Percentiles rank a stretch among this genome's conserved stretches.
phyloP scores from a whole-genome alignment of 2,888 invertebrate genomes.

The Camptogramma bilineatum region DNA sequence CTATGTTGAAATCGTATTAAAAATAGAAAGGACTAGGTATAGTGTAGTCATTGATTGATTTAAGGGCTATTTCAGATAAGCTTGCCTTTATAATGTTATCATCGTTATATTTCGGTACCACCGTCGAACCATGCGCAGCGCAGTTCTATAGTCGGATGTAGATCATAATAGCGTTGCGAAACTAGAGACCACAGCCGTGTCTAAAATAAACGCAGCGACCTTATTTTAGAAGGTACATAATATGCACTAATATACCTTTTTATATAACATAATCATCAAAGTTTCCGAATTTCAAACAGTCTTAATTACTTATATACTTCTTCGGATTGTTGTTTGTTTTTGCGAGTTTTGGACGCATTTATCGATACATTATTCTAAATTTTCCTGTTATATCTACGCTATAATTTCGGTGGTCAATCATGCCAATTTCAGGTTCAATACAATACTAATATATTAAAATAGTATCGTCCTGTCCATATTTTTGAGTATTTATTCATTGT shows the following conservation, averaged over 20 bases:
- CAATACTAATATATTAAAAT: background rate
- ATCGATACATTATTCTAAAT: background rate
- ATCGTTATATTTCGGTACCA: conserved; percentile 8
- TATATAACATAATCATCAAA: background rate
- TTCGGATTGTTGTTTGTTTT: background rate
- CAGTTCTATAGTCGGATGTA: conserved; percentile 19
- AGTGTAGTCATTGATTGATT: background rate
- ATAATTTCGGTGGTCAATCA: background rate
- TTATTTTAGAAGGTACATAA: no score
- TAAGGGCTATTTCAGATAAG: conserved; percentile 12
- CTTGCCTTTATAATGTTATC: conserved; percentile 1
- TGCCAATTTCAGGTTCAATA: background rate
- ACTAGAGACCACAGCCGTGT: conserved; percentile 4
- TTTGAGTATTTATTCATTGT: conserved; percentile 17
- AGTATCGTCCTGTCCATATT: conserved; percentile 6
- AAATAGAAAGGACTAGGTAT: conserved; percentile 21
- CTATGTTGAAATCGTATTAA: conserved; percentile 1
- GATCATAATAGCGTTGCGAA: conserved; percentile 7
- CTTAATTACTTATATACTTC: background rate
- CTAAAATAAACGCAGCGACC: background rate
- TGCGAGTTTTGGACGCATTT: background rate
- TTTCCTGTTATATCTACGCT: background rate
- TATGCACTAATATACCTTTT: background rate
- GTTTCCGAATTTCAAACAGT: background rate
- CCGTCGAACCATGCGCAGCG: conserved; percentile 23